Percentiles rank a stretch among this genome's conserved stretches.
Evolutionary conservation across 2,113 vertebrate species (phyloP).

Genomic region (Aldabrachelys gigantea): DNA sequence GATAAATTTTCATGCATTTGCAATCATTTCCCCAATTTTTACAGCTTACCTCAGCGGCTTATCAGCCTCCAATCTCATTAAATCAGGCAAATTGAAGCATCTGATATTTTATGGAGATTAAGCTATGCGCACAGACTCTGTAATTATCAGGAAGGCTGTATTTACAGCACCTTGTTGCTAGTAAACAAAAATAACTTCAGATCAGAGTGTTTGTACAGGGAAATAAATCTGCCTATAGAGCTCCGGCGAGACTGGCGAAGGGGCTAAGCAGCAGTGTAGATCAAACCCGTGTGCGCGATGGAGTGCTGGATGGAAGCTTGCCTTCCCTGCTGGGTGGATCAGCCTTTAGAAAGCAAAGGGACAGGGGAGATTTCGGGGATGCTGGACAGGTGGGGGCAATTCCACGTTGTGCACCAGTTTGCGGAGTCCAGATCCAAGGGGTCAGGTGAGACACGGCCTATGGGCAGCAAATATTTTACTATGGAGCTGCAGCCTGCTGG

Average conservation of each 20-base stretch:
- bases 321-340: neutral
- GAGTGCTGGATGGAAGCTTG: neutral
- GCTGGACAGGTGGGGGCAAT: neutral
- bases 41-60: conserved; percentile 66
- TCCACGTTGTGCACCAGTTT: neutral
- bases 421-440: neutral
- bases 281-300: neutral
- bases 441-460: neutral
- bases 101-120: conserved; percentile 74
- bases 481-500: neutral
- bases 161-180: conserved; percentile 74
- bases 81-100: conserved; percentile 77
- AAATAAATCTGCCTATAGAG: conserved; percentile 1
- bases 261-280: neutral
- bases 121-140: conserved; percentile 65
- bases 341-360: neutral
- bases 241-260: neutral
- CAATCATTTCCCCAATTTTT: conserved; percentile 46
- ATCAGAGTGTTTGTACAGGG: conserved; percentile 47
- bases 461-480: neutral
- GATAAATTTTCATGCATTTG: conserved; percentile 52
- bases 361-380: neutral
- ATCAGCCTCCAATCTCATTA: conserved; percentile 73
- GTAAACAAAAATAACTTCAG: conserved; percentile 72
- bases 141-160: conserved; percentile 70